Evolutionary conservation across 2,797 vertebrate genomes (phyloP).

Genomic region (Urophycis tenuis): DNA sequence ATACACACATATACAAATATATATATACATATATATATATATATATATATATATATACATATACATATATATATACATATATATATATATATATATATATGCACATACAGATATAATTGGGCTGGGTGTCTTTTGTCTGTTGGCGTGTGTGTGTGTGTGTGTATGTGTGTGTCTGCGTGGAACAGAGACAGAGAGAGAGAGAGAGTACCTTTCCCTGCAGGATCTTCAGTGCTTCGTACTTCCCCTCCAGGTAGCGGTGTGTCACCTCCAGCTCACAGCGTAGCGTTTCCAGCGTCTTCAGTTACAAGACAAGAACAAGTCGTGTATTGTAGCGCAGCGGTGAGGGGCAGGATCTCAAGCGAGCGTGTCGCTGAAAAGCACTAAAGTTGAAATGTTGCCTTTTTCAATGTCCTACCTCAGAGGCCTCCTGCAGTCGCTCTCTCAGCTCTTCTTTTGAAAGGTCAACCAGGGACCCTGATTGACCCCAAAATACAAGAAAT

Average conservation of each 20-base stretch:
- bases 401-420: constrained; percentile 65
- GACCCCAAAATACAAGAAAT: constrained; percentile 17
- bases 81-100: too few relatives aligned
- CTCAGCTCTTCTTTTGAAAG: constrained; percentile 76
- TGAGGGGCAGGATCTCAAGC: neutral
- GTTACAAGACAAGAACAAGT: neutral
- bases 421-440: constrained; percentile 71
- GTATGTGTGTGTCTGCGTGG: neutral
- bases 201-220: constrained; percentile 81
- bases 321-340: neutral
- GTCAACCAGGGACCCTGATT: constrained; percentile 64
- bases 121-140: too few relatives aligned
- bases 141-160: neutral
- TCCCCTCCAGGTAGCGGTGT: constrained; percentile 83
- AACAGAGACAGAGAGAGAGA: neutral
- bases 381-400: neutral
- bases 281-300: constrained; percentile 76
- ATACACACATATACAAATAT: too few relatives aligned
- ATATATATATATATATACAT: too few relatives aligned
- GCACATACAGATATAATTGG: too few relatives aligned
- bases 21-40: too few relatives aligned
- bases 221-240: constrained; percentile 88
- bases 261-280: constrained; percentile 83
- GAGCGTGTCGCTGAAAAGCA: neutral
- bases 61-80: too few relatives aligned